A percentile compares a stretch with the other conserved stretches of the same genome.
These are phyloP conservation scores for Bambusicola thoracicus DNA, from an alignment of 2,113 vertebrate genomes.

Conservation along the genomic window DNA sequence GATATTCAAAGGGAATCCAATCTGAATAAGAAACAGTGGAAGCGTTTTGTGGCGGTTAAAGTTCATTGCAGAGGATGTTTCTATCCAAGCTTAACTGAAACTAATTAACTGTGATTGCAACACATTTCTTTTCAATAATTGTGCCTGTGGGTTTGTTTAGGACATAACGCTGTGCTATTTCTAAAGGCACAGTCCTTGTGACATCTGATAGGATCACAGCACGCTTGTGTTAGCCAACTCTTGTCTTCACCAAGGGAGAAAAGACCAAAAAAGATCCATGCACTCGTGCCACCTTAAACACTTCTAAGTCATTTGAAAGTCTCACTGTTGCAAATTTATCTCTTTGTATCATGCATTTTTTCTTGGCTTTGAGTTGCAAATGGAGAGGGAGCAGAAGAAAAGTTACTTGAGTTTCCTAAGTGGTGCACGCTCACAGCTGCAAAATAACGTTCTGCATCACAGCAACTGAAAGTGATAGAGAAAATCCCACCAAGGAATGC, in stretches of 20 bases:
- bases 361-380: background rate
- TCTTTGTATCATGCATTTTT: background rate
- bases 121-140: constrained; percentile 28
- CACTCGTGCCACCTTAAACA: background rate
- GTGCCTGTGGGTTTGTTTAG: background rate
- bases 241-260: background rate
- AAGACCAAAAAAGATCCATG: background rate
- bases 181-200: background rate
- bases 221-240: background rate
- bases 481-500: background rate
- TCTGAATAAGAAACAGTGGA: background rate
- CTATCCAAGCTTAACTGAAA: background rate
- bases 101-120: constrained; percentile 20
- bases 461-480: background rate
- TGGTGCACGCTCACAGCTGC: background rate
- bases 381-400: background rate
- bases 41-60: background rate
- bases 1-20: background rate
- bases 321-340: background rate
- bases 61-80: background rate
- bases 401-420: background rate
- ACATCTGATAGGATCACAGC: background rate
- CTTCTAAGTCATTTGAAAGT: background rate
- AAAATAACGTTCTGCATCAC: background rate
- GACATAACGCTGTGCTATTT: background rate